phyloP scores from a whole-genome alignment of 35 echinoderm and acorn worm species.

The Anneissia japonica region DNA sequence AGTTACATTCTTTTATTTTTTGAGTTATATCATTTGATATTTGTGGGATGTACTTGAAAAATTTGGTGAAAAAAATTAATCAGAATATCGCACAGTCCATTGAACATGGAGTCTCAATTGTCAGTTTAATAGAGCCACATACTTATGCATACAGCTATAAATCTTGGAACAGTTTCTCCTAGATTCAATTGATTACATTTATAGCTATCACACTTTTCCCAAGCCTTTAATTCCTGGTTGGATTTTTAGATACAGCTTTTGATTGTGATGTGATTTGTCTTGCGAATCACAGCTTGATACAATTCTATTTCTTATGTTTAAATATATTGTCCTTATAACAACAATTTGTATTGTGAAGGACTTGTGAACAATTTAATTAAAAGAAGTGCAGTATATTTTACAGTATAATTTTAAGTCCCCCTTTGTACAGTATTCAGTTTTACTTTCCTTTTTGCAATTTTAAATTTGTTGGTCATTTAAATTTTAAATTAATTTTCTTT shows the following conservation, averaged over 20 bases:
- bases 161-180: background rate
- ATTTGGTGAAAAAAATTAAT: background rate
- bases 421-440: too few species aligned
- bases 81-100: background rate
- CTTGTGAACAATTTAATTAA: too few species aligned
- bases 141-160: background rate
- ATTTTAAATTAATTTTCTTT: too few species aligned
- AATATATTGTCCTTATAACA: background rate
- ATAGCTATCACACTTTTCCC: background rate
- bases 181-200: background rate
- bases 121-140: background rate
- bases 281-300: background rate
- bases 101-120: background rate
- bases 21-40: background rate
- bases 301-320: background rate
- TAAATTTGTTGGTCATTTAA: too few species aligned
- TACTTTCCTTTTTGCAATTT: too few species aligned
- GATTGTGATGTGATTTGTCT: background rate
- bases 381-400: too few species aligned
- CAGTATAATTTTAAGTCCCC: too few species aligned
- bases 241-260: background rate
- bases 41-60: background rate
- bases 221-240: background rate
- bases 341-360: too few species aligned
- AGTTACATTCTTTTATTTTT: too few species aligned